phyloP scores from a whole-genome alignment of 2,888 invertebrate species.

The Scaptomyza parva region DNA sequence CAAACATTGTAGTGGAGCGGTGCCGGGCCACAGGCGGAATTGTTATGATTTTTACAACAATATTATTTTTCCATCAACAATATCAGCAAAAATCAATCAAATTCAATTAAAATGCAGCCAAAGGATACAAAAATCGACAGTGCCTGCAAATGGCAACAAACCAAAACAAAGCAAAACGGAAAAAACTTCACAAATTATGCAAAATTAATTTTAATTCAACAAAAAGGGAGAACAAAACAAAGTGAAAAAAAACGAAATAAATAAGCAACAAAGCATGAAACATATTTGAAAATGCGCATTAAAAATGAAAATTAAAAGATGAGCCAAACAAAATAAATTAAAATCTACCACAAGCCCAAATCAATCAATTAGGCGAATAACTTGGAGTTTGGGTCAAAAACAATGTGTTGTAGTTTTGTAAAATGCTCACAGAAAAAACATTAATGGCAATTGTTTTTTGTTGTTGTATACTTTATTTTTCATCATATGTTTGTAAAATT shows the following conservation, averaged over 20 bases:
- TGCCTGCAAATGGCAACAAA: constrained; percentile 21
- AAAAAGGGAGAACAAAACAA: constrained; percentile 7
- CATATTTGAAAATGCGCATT: constrained; percentile 53
- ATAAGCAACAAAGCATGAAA: constrained; percentile 28
- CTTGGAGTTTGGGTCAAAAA: not conserved
- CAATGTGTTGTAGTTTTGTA: constrained; percentile 6
- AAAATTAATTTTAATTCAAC: constrained; percentile 62
- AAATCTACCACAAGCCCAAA: constrained; percentile 36
- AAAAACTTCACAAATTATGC: constrained; percentile 55
- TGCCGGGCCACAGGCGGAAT: constrained; percentile 8
- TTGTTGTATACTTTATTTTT: constrained; percentile 37
- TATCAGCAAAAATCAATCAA: constrained; percentile 80
- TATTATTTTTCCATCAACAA: constrained; percentile 77
- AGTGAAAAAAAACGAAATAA: not conserved
- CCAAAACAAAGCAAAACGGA: constrained; percentile 14
- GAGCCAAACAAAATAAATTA: constrained; percentile 31
- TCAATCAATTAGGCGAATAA: constrained; percentile 47
- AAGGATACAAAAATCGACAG: constrained; percentile 50
- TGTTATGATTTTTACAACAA: constrained; percentile 79
- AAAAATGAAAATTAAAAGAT: constrained; percentile 34
- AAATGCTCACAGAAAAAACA: constrained; percentile 24
- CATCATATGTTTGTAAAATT: constrained; percentile 52
- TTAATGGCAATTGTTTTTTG: constrained; percentile 41
- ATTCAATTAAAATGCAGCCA: constrained; percentile 74
- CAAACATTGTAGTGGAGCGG: not conserved